These are phyloP conservation scores for Takifugu flavidus DNA, from an alignment of 2,113 vertebrate species.

Conservation along the genomic window DNA sequence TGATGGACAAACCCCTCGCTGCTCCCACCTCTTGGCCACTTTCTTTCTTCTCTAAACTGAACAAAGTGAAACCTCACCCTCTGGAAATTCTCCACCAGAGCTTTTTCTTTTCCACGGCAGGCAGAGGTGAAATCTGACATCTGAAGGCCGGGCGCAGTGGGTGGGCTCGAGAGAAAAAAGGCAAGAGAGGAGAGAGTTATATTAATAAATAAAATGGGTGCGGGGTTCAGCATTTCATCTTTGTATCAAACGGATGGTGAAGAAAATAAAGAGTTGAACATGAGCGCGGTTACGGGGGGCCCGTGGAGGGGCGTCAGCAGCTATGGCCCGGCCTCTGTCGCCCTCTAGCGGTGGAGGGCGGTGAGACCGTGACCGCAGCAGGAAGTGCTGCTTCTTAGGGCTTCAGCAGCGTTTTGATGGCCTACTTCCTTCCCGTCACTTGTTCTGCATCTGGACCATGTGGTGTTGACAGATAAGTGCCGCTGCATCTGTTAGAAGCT, in stretches of 20 bases:
- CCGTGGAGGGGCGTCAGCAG: neutral
- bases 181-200: constrained; percentile 13
- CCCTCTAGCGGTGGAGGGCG: constrained; percentile 53
- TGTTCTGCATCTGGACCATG: constrained; percentile 13
- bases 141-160: constrained; percentile 13
- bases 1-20: constrained; percentile 7
- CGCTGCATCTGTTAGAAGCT: too few species aligned
- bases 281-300: constrained; percentile 10
- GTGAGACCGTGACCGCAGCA: neutral
- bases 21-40: constrained; percentile 1
- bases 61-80: constrained; percentile 21
- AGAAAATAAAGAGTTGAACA: constrained; percentile 14
- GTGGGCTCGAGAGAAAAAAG: constrained; percentile 5
- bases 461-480: constrained; percentile 16
- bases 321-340: constrained; percentile 49
- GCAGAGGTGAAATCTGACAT: constrained; percentile 32
- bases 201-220: constrained; percentile 13
- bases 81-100: constrained; percentile 25
- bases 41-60: constrained; percentile 19
- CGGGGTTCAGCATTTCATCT: constrained; percentile 22
- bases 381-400: constrained; percentile 17
- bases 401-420: constrained; percentile 16
- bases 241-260: constrained; percentile 11
- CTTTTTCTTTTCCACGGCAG: constrained; percentile 14
- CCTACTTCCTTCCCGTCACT: constrained; percentile 14